Evolutionary conservation across 2,888 invertebrate species (phyloP), one percentile per base, ranked within the genome.

Genomic region (Mesorhabditis sp.): DNA sequence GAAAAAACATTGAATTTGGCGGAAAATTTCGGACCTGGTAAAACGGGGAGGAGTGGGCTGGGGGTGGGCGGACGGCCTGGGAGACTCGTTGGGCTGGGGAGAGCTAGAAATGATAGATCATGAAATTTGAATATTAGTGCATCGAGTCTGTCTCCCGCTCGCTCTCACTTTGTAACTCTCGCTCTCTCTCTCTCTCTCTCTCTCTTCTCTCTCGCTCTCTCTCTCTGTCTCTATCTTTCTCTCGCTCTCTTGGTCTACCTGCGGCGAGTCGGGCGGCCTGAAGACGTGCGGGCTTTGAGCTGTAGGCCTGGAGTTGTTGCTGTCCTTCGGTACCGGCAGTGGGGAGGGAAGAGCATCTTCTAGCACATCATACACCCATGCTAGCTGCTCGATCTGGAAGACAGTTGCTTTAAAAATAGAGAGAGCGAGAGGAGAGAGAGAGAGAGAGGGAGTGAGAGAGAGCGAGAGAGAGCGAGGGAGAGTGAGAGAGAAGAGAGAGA

Each of bases 331-430:
- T 2, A 50, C 58, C 10, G 58, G 58, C n/a, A 50, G n/a, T 50
- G 58, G 58, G n/a, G 58, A 50, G 58, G 58, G 58, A n/a, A 50
- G 58, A 50, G 58, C 58, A 50, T 50, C 58, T n/a, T 50, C 58
- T 50, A 50, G 58, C 58, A 50, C 58, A 50, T 50, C 58, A n/a
- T 50, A 50, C 58, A 50, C 58, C 58, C 58, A 50, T n/a, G 58
- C 58, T 13, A 50, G 58, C n/a, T 50, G 58, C 58, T 50, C 58
- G n/a, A 50, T 50, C 58, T 50, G 58, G n/a, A 13, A 50, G 28
- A 28, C 2, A 28, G 28, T 2, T 28, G 28, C 28, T 28, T 28
- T 28, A 28, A 28, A 28, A 1, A 28, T 2, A 28, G 28, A 28
- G 28, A 28, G 28, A 28, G 28, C 1, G 1, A 28, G 28, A 28